These are phyloP conservation scores for Eristalis intricaria DNA, from an alignment of 2,888 invertebrate species.

Conservation along the genomic window DNA sequence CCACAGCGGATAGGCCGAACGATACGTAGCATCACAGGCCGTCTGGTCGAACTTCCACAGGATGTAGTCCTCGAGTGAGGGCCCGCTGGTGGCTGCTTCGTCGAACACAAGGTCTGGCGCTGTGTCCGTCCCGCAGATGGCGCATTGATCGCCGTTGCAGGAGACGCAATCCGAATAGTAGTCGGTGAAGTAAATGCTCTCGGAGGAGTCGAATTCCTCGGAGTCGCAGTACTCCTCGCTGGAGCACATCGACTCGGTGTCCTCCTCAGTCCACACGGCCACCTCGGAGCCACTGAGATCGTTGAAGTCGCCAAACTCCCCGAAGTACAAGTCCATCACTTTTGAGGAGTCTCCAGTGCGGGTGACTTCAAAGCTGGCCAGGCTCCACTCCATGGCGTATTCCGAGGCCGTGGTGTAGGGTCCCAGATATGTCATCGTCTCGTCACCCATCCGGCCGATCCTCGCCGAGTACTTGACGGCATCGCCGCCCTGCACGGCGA, in stretches of 20 bases:
- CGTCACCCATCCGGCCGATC: constrained; percentile 25
- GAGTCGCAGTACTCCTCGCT: not conserved
- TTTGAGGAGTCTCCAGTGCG: not conserved
- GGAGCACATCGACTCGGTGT: not conserved
- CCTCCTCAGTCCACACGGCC: not conserved
- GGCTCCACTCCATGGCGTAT: constrained; percentile 31
- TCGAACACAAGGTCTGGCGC: not conserved
- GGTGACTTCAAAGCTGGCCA: not conserved
- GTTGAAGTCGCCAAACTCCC: not conserved
- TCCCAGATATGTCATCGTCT: not conserved
- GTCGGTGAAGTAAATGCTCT: not conserved
- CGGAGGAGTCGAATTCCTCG: too few relatives aligned
- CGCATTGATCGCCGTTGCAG: not conserved
- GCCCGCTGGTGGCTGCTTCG: not conserved
- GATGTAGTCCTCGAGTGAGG: not conserved
- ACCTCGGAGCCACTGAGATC: not conserved
- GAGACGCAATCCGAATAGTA: not conserved
- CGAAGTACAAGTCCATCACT: not conserved
- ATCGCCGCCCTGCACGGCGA: constrained; percentile 67
- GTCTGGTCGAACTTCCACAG: not conserved
- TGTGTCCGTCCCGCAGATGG: not conserved
- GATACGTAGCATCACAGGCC: not conserved
- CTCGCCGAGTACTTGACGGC: constrained; percentile 52
- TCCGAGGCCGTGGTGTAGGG: not conserved
- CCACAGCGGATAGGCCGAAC: not conserved